Conservation (phyloP, 2,797 vertebrate genomes). For the Microhierax caerulescens region DNA sequence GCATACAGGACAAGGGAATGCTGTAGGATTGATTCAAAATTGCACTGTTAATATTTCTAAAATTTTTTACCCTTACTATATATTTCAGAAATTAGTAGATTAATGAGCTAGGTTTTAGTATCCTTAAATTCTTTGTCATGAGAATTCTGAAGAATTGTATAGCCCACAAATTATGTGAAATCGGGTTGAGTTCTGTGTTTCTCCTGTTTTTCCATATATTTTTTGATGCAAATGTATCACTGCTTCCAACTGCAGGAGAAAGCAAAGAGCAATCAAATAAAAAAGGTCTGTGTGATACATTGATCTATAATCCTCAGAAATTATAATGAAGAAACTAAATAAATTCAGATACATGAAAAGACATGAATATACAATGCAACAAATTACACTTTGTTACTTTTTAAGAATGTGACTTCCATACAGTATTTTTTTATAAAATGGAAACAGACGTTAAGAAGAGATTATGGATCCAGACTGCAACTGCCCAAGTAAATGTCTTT, state of each 20-base stretch:
- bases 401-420: not conserved
- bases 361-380: not conserved
- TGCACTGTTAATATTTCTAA: not conserved
- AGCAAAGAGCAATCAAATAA: not conserved
- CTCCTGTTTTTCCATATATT: not conserved
- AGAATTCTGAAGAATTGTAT: not conserved
- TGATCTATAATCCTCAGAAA: not conserved
- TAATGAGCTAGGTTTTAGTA: not conserved
- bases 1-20: not conserved
- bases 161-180: not conserved
- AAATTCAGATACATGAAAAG: not conserved
- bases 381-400: not conserved
- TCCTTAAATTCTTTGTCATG: not conserved
- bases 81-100: not conserved
- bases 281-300: not conserved
- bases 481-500: not conserved
- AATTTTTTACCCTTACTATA: not conserved
- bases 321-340: not conserved
- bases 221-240: not conserved
- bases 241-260: not conserved
- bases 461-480: not conserved
- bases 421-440: not conserved
- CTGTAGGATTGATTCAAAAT: not conserved
- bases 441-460: not conserved
- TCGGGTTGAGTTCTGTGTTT: not conserved